Conservation (phyloP, 2,113 vertebrate genomes). For the Ammodytes dubius region DNA sequence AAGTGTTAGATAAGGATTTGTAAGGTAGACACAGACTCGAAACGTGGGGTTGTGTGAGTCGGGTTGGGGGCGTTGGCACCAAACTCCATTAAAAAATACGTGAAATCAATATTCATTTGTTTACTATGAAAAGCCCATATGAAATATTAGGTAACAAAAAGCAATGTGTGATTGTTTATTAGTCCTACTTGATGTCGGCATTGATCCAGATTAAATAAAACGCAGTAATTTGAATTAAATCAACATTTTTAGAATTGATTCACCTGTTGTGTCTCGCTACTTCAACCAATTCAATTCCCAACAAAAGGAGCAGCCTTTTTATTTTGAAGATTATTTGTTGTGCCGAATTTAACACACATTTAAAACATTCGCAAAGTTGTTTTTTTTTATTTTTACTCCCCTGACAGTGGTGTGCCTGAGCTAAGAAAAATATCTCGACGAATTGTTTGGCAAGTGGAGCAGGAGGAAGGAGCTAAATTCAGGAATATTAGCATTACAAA, state of each 20-base stretch:
- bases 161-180: rapidly evolving
- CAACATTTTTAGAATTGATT: not conserved
- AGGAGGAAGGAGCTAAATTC: not conserved
- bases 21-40: not conserved
- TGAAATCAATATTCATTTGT: not conserved
- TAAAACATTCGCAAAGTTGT: not conserved
- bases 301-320: not conserved
- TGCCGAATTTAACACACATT: not conserved
- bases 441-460: conserved; percentile 7
- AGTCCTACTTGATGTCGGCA: conserved; percentile 1
- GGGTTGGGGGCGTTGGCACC: not conserved
- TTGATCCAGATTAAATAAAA: not conserved
- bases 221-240: not conserved
- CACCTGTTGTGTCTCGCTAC: conserved; percentile 45
- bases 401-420: rapidly evolving
- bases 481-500: conserved; percentile 29
- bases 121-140: not conserved
- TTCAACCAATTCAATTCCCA: not conserved
- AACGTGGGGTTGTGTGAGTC: not conserved
- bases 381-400: not conserved
- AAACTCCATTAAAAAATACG: not conserved
- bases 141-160: rapidly evolving
- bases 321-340: rapidly evolving
- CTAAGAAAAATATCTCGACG: not conserved
- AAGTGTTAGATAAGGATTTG: not conserved